Evolutionary conservation across 2,888 invertebrate species (phyloP), one percentile per base, ranked within the genome.

Genomic region (Ischnus inquisitorius): DNA sequence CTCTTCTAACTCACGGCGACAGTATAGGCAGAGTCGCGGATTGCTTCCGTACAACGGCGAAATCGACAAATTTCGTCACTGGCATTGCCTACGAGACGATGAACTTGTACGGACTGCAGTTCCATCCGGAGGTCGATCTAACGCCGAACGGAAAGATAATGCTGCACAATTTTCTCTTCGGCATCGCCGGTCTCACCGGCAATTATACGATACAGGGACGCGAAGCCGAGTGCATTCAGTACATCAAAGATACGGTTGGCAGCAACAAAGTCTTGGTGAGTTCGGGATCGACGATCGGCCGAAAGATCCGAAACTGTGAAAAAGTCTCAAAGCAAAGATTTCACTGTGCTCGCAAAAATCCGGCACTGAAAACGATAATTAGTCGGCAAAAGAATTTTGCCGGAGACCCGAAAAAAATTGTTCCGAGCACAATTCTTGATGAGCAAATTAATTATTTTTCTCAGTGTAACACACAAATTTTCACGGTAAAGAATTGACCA

Each of bases 91-190:
- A 98, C 94, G 98, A 99, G 92, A 97, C 97, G 92, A 95, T 97
- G 93, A 96, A 97, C 76, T 95, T 99, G 81, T 99, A 98, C 92
- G 99, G 99, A 39, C 97, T 99, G 85, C 99, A 99, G 95, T 99
- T 99, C 94, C 99, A 99, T 94, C 99, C 99, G 0, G 99, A 99
- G 95, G 98, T 99, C 88, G 99, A 99, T 93, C 96, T 99, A 90
- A 98, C 99, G 0, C 95, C 96, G 14, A 97, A 98, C 92, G 99
- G 99, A 84, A 96, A 96, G 94, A 95, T 96, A 91, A 99, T 99
- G 96, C 94, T 99, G 90, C 96, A 97, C 85, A 99, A 99, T 94
- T 99, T 99, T 94, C 95, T 99, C 88, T 98, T 97, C 93, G 98
- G 98, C 91, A 96, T 99, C 88, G 97, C 97, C 88, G 97, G 98